Percentiles rank a stretch among this genome's conserved stretches.
Evolutionary conservation across 1,140 invertebrate species (phyloP).

Genomic region (Lepidurus packardi): DNA sequence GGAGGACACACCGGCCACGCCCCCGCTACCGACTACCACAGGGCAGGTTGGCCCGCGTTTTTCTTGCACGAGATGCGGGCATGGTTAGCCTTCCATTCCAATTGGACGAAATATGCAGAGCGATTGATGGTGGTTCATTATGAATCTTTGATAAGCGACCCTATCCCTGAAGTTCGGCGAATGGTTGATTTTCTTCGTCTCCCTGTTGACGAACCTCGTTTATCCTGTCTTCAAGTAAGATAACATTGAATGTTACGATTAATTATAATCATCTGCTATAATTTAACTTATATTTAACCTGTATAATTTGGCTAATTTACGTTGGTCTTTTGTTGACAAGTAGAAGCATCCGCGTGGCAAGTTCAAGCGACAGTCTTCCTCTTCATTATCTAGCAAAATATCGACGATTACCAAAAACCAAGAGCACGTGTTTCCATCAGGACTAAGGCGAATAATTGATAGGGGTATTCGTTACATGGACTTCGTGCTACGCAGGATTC

Average conservation of each 20-base stretch:
- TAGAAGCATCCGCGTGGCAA: conserved; percentile 28
- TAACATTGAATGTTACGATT: conserved; percentile 1
- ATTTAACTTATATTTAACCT: background rate
- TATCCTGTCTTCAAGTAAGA: conserved; percentile 38
- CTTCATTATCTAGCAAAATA: background rate
- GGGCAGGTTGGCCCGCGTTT: conserved; percentile 39
- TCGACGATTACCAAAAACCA: background rate
- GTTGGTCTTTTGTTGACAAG: background rate
- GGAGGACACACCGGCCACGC: conserved; percentile 42
- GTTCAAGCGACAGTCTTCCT: conserved; percentile 16
- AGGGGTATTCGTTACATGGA: conserved; percentile 37
- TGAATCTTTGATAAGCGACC: conserved; percentile 38
- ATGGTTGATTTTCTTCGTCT: conserved; percentile 38
- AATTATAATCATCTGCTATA: conserved; percentile 18
- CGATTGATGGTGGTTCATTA: conserved; percentile 40
- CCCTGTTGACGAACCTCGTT: conserved; percentile 31
- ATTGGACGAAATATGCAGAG: conserved; percentile 39
- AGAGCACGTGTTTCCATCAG: conserved; percentile 2
- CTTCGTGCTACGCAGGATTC: conserved; percentile 28
- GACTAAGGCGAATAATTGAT: conserved; percentile 31
- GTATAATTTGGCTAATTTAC: background rate
- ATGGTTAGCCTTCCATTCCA: conserved; percentile 39
- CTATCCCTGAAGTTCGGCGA: conserved; percentile 34
- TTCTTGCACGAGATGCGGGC: conserved; percentile 37
- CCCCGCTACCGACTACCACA: conserved; percentile 24